Percentiles rank a stretch among this genome's conserved stretches.
phyloP scores from a whole-genome alignment of 2,113 vertebrate genomes.

The Trochalopteron elliotii region DNA sequence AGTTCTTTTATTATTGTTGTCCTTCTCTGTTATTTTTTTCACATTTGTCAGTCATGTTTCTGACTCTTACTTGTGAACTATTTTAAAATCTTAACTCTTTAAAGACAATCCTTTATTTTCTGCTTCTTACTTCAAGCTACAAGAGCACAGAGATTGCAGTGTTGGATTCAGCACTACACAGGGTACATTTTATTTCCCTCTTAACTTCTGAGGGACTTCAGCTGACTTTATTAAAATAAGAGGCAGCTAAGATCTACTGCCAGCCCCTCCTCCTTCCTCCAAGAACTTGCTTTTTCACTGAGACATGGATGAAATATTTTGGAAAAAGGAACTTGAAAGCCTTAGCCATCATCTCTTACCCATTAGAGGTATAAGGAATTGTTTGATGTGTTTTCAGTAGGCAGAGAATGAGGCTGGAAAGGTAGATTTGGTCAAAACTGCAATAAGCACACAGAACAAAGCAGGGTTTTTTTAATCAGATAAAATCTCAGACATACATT shows the following conservation, averaged over 20 bases:
- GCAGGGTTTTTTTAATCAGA: background rate
- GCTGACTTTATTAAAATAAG: background rate
- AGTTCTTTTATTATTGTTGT: background rate
- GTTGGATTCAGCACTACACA: background rate
- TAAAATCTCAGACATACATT: background rate
- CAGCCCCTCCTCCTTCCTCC: background rate
- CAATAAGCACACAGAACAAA: background rate
- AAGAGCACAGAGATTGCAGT: background rate
- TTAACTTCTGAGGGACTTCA: background rate
- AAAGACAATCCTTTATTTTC: background rate
- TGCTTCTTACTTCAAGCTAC: background rate
- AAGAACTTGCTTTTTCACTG: background rate
- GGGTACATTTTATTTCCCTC: background rate
- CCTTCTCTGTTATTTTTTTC: background rate
- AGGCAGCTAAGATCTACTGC: background rate
- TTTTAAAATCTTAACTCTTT: background rate
- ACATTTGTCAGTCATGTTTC: background rate
- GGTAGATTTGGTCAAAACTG: background rate
- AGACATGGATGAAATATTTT: background rate
- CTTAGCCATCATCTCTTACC: background rate
- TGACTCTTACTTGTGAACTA: background rate
- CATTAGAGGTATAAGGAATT: background rate
- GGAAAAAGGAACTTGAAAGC: background rate
- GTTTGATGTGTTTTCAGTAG: background rate
- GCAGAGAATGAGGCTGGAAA: background rate